These are phyloP conservation scores for Agelas oroides DNA, from an alignment of 37 sponge, comb jelly and placozoan species.

Conservation along the genomic window DNA sequence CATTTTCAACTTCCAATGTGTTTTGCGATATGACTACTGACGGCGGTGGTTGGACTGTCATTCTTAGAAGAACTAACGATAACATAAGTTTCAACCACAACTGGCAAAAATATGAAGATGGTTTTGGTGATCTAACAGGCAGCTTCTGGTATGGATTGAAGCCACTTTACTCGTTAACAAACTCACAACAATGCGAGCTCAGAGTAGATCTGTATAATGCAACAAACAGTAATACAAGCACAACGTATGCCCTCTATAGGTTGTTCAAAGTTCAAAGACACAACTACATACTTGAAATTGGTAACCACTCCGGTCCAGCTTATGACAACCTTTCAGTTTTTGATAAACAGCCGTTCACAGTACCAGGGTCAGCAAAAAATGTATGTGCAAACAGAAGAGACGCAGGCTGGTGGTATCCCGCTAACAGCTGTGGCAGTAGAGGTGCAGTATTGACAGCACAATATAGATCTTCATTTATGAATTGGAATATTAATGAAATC, in stretches of 20 bases:
- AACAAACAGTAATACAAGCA: background rate
- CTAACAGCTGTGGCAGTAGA: background rate
- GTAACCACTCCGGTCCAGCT: background rate
- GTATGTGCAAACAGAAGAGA: background rate
- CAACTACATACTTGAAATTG: conserved; percentile 26
- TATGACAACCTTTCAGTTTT: conserved; percentile 7
- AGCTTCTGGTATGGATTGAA: conserved; percentile 63
- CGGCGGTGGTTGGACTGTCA: conserved; percentile 50
- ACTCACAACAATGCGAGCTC: conserved; percentile 28
- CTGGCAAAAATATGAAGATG: conserved; percentile 56
- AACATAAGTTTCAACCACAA: conserved; percentile 18
- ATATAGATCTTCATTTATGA: no score
- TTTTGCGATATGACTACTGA: conserved; percentile 36
- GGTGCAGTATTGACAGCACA: conserved; percentile 6
- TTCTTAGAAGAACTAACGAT: conserved; percentile 5
- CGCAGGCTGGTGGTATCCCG: conserved; percentile 63
- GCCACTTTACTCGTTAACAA: conserved; percentile 30
- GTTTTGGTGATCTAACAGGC: conserved; percentile 45
- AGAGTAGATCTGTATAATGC: conserved; percentile 29
- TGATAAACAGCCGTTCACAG: conserved; percentile 12
- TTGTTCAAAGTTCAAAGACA: background rate
- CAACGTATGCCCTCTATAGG: conserved; percentile 1
- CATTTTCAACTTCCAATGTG: conserved; percentile 1
- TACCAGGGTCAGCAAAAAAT: background rate
- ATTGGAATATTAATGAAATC: no score